Conservation (phyloP, 2,113 vertebrate species). For the Aptenodytes patagonicus region DNA sequence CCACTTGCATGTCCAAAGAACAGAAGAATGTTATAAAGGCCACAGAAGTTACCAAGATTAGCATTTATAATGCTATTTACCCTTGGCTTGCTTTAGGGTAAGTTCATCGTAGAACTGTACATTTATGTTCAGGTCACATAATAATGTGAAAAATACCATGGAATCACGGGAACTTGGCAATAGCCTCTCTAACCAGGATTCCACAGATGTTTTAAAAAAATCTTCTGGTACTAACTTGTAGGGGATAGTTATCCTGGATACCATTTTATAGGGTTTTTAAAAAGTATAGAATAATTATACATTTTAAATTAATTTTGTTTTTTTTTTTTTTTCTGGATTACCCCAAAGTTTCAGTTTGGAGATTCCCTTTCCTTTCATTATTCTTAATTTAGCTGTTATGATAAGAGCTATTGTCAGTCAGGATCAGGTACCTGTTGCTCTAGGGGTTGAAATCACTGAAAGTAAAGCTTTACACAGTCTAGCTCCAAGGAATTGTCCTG, state of each 20-base stretch:
- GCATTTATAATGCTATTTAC: background rate
- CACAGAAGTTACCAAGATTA: background rate
- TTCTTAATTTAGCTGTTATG: background rate
- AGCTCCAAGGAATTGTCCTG: background rate
- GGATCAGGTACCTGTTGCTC: background rate
- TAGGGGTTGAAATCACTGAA: background rate
- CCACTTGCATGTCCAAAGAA: background rate
- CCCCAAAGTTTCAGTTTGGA: background rate
- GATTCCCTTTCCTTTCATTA: background rate
- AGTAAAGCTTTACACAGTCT: background rate
- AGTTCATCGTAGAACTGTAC: background rate
- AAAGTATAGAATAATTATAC: background rate
- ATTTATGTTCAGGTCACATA: background rate
- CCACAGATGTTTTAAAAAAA: background rate
- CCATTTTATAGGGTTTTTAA: background rate
- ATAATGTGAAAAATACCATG: background rate
- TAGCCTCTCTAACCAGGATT: background rate
- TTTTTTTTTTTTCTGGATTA: background rate
- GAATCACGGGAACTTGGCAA: background rate
- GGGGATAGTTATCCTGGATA: background rate
- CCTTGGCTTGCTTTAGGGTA: background rate
- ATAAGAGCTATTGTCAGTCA: background rate
- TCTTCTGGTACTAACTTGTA: background rate
- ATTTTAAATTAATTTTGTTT: background rate
- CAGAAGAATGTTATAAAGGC: background rate